A percentile compares a stretch with the other conserved stretches of the same genome.
Evolutionary conservation across 2,113 vertebrate genomes (phyloP).

Genomic region (Percina caprodes): DNA sequence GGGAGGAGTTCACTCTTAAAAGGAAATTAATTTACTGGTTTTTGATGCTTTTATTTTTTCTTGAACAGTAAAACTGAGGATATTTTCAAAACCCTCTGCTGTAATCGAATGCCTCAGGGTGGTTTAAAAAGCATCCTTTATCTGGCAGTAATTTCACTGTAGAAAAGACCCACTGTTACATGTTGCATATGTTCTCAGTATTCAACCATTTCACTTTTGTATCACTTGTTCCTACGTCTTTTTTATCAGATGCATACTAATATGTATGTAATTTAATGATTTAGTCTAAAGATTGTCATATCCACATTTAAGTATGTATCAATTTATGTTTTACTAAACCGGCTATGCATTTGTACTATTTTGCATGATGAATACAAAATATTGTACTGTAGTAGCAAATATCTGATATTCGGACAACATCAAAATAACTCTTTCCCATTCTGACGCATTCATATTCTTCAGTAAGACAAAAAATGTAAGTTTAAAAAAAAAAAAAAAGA

Average conservation of each 20-base stretch:
- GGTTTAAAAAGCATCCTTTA: constrained; percentile 31
- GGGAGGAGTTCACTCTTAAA: constrained; percentile 40
- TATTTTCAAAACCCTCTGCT: constrained; percentile 48
- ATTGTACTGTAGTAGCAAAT: neutral
- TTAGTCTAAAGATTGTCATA: neutral
- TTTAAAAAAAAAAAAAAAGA: constrained; percentile 21
- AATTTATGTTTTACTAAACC: neutral
- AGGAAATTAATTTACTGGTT: constrained; percentile 37
- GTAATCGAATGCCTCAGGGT: constrained; percentile 38
- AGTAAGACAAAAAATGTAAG: constrained; percentile 13
- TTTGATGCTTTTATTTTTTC: constrained; percentile 32
- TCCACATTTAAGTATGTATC: neutral
- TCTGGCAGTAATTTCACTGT: constrained; percentile 21
- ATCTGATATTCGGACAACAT: neutral
- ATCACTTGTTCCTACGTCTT: neutral
- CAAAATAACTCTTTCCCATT: neutral
- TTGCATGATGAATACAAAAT: neutral
- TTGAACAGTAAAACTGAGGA: constrained; percentile 44
- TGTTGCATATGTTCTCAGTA: neutral
- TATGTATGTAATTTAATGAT: constrained; percentile 15
- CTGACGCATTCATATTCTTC: neutral
- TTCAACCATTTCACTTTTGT: constrained; percentile 4
- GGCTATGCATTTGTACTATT: neutral
- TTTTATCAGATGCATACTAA: constrained; percentile 38
- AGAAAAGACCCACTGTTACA: constrained; percentile 11